Percentiles rank a stretch among this genome's conserved stretches.
Conservation (phyloP, 2,797 vertebrate genomes). For the Rhinatrema bivittatum region DNA sequence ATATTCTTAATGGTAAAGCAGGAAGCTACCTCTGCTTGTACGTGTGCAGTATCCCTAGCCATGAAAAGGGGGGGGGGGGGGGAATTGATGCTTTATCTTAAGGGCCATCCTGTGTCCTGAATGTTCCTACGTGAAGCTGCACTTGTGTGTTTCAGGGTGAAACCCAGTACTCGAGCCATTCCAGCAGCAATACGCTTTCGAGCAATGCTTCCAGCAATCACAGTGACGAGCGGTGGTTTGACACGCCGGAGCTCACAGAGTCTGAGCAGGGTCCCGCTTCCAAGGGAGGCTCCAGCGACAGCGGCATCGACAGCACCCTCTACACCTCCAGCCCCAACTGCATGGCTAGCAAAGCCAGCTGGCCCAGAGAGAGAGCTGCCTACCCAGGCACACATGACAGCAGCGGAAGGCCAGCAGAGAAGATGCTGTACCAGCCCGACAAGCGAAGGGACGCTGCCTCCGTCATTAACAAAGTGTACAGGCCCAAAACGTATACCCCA, state of each 20-base stretch:
- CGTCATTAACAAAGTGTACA: slow-evolving; percentile 56
- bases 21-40: no score
- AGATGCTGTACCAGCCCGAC: slow-evolving; percentile 20
- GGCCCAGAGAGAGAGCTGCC: slow-evolving; percentile 43
- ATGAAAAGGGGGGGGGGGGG: no score
- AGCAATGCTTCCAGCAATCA: slow-evolving; percentile 87
- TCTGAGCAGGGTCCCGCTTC: slow-evolving; percentile 64
- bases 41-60: no score
- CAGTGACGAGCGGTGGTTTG: slow-evolving; percentile 88
- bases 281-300: slow-evolving; percentile 82
- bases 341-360: slow-evolving; percentile 41
- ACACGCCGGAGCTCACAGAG: slow-evolving; percentile 61
- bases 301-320: slow-evolving; percentile 75
- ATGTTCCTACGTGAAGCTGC: no score
- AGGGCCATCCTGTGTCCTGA: no score
- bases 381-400: slow-evolving; percentile 58
- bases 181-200: slow-evolving; percentile 90
- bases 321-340: slow-evolving; percentile 52
- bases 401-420: slow-evolving; percentile 15
- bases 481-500: slow-evolving; percentile 61
- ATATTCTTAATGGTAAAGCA: no score
- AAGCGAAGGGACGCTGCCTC: slow-evolving; percentile 61
- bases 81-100: no score
- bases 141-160: slow-evolving; percentile 77
- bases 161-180: slow-evolving; percentile 82